phyloP scores from a whole-genome alignment of 2,113 vertebrate species.

The Phycodurus eques region DNA sequence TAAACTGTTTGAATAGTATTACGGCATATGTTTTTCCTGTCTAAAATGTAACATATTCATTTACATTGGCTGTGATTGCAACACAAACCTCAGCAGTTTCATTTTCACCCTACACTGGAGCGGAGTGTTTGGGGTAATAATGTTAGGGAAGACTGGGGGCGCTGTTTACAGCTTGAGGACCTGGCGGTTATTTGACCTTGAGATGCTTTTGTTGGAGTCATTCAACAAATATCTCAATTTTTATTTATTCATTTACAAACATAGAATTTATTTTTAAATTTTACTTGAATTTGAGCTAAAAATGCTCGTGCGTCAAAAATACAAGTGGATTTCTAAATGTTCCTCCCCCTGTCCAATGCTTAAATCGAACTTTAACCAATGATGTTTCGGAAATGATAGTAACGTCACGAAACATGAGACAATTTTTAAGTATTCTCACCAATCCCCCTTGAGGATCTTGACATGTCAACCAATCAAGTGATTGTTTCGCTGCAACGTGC shows the following conservation, averaged over 20 bases:
- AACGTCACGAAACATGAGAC: fast-evolving
- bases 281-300: not conserved
- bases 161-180: not conserved
- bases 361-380: slow-evolving; percentile 18
- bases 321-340: fast-evolving
- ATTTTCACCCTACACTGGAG: no score
- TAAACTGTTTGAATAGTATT: no score
- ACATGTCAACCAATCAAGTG: slow-evolving; percentile 35
- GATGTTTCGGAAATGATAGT: not conserved
- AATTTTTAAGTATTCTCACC: slow-evolving; percentile 3
- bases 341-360: not conserved
- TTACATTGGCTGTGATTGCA: no score
- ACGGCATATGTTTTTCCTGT: no score
- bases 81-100: no score
- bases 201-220: not conserved
- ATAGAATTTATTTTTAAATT: not conserved
- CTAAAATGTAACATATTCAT: no score
- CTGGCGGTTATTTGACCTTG: slow-evolving; percentile 43
- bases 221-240: not conserved
- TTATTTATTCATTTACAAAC: not conserved
- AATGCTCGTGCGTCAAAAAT: no score
- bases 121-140: not conserved
- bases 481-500: not conserved
- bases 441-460: slow-evolving; percentile 3
- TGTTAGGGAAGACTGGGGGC: not conserved